Percentiles rank a stretch among this genome's conserved stretches.
Conservation (phyloP, 2,888 invertebrate species). For the Philopedon plagiatum region DNA sequence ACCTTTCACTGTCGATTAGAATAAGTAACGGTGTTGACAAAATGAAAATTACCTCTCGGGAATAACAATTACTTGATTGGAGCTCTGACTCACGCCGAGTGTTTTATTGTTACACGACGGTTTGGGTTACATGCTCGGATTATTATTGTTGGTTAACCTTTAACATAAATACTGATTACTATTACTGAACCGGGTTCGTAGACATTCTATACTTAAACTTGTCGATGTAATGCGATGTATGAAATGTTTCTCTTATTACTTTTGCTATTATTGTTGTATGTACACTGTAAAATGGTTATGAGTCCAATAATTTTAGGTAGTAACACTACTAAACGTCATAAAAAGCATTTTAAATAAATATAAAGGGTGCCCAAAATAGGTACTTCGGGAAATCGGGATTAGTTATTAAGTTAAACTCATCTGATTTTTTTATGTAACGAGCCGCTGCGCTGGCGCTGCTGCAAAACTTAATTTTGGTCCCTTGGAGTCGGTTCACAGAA, state of each 20-base stretch:
- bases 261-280: neutral
- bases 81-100: conserved; percentile 40
- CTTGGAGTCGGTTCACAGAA: too few species aligned
- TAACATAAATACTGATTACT: conserved; percentile 6
- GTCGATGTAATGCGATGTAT: neutral
- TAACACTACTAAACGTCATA: too few species aligned
- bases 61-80: conserved; percentile 55
- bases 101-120: neutral
- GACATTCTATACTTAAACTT: conserved; percentile 7
- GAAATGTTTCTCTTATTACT: neutral
- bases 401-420: too few species aligned
- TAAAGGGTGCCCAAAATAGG: too few species aligned
- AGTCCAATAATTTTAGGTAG: too few species aligned
- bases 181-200: conserved; percentile 4
- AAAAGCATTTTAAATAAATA: too few species aligned
- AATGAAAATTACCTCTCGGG: conserved; percentile 56
- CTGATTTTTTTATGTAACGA: too few species aligned
- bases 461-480: too few species aligned
- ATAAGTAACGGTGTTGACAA: conserved; percentile 59
- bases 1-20: conserved; percentile 57
- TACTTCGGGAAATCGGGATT: too few species aligned
- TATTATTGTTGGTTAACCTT: conserved; percentile 14
- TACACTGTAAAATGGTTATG: too few species aligned
- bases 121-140: conserved; percentile 6
- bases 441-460: too few species aligned